Conservation (phyloP, 1,140 invertebrate species). For the Neodiprion virginianus region DNA sequence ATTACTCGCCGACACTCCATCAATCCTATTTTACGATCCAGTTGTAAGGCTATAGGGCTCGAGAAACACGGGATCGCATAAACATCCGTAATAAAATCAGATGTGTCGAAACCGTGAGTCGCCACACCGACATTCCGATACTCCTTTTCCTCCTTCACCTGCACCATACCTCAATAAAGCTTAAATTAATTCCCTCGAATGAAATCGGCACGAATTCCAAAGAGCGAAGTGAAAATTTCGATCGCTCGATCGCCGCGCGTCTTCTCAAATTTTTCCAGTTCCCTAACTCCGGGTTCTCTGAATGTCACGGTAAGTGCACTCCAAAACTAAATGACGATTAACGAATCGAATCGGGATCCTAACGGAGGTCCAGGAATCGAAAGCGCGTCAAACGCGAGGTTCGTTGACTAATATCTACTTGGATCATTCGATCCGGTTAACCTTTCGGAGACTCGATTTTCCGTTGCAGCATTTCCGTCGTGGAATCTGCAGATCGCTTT, state of each 20-base stretch:
- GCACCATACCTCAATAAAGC: too few relatives aligned
- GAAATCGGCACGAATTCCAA: too few relatives aligned
- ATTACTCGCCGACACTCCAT: slow-evolving; percentile 12
- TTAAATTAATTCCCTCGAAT: too few relatives aligned
- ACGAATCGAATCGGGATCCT: neutral
- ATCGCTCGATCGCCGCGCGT: too few relatives aligned
- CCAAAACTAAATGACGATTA: neutral
- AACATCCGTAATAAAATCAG: neutral
- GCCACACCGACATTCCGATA: too few relatives aligned
- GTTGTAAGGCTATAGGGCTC: neutral
- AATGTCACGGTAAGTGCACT: too few relatives aligned
- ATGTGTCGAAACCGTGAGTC: neutral
- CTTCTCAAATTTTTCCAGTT: too few relatives aligned
- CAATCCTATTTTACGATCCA: neutral
- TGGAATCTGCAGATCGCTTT: neutral
- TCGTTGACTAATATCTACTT: neutral
- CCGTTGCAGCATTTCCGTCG: neutral
- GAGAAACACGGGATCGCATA: neutral
- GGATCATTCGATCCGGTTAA: neutral
- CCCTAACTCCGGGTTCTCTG: too few relatives aligned
- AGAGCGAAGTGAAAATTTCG: too few relatives aligned
- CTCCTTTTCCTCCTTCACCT: too few relatives aligned
- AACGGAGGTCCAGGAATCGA: neutral
- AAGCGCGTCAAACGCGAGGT: neutral
- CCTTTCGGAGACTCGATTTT: neutral